Evolutionary conservation across 2,888 invertebrate genomes (phyloP).

Genomic region (Aporophyla nigra): DNA sequence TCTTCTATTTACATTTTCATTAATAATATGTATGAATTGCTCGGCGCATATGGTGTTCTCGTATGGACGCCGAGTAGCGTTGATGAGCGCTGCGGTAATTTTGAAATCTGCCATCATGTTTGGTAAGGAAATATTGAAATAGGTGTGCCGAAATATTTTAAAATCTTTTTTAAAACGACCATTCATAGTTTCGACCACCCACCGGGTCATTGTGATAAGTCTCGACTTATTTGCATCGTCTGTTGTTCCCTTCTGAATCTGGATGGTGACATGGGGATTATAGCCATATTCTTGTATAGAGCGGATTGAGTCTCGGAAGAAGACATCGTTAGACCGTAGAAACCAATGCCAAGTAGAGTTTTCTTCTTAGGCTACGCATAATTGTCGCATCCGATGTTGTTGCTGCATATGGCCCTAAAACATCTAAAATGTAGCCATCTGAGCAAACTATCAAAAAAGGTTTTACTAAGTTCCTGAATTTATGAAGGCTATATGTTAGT

Average conservation of each 20-base stretch:
- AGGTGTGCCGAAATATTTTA: slow-evolving; percentile 31
- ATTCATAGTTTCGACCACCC: slow-evolving; percentile 8
- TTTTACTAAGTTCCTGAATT: slow-evolving; percentile 9
- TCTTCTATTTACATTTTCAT: too few relatives aligned
- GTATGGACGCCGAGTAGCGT: too few relatives aligned
- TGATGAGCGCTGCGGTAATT: too few relatives aligned
- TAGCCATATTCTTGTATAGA: slow-evolving; percentile 16
- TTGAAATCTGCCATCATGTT: slow-evolving; percentile 48
- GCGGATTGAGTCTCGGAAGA: slow-evolving; percentile 7
- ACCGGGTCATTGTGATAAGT: slow-evolving; percentile 7
- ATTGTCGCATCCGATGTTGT: too few relatives aligned
- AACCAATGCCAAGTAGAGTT: slow-evolving; percentile 6
- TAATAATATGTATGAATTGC: too few relatives aligned
- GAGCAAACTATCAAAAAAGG: slow-evolving; percentile 40
- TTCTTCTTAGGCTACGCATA: too few relatives aligned
- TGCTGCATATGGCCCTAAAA: slow-evolving; percentile 37
- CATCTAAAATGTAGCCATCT: slow-evolving; percentile 36
- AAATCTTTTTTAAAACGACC: not conserved
- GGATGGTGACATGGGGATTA: slow-evolving; percentile 23
- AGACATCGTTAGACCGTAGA: not conserved
- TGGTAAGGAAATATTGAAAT: slow-evolving; percentile 36
- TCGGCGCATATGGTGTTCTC: too few relatives aligned
- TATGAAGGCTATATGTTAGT: slow-evolving; percentile 1
- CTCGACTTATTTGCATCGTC: slow-evolving; percentile 27
- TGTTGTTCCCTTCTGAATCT: slow-evolving; percentile 25